A percentile compares a stretch with the other conserved stretches of the same genome.
Conservation (phyloP, 2,888 invertebrate species). For the Hoplodrina blanda region DNA sequence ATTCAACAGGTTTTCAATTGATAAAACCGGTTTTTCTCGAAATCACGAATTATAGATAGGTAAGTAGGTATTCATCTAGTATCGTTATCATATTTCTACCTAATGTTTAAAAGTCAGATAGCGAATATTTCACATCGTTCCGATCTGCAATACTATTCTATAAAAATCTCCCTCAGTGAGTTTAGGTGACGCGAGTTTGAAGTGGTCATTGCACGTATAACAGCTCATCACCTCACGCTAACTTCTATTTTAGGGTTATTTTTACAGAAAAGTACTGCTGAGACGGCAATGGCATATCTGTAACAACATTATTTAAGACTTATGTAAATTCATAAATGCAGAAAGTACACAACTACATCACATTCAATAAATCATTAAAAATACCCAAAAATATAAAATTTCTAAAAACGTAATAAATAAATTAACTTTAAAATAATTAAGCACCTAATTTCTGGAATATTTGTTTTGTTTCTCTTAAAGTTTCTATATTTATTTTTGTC, state of each 20-base stretch:
- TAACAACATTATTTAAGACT: background rate
- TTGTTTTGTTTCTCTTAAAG: no score
- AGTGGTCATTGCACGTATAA: no score
- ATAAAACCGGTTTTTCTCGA: conserved; percentile 6
- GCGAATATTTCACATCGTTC: background rate
- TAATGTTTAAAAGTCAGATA: background rate
- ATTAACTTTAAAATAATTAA: no score
- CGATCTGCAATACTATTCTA: no score
- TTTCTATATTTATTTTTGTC: no score
- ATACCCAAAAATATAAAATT: no score
- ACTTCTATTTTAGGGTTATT: background rate
- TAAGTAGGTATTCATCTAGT: background rate
- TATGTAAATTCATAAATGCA: conserved; percentile 1
- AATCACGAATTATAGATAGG: background rate
- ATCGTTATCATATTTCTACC: conserved; percentile 2
- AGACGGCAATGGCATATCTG: background rate
- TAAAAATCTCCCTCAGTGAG: no score
- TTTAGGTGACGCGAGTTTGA: no score
- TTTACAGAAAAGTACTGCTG: no score
- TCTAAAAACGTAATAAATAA: no score
- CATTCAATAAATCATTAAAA: no score
- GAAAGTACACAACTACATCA: conserved; percentile 12
- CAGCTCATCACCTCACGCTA: background rate
- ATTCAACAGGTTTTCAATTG: conserved; percentile 9
- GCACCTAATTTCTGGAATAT: no score